phyloP scores from a whole-genome alignment of 1,140 invertebrate genomes.

The Dendrolimus kikuchii region DNA sequence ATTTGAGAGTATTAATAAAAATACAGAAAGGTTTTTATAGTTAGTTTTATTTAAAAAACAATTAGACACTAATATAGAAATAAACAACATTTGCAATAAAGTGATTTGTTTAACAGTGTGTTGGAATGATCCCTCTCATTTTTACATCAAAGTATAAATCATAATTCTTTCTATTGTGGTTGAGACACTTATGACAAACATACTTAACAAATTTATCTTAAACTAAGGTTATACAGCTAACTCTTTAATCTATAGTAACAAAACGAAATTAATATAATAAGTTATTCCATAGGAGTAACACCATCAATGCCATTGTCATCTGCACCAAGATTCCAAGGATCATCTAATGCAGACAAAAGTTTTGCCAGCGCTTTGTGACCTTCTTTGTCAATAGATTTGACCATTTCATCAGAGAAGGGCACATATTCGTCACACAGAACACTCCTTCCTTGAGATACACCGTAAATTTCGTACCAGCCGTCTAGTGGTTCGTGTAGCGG shows the following conservation, averaged over 20 bases:
- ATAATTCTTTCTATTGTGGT: no score
- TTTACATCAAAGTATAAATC: no score
- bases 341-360: slow-evolving; percentile 52
- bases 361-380: slow-evolving; percentile 60
- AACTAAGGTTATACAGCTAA: no score
- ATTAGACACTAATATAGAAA: no score
- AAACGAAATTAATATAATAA: neutral
- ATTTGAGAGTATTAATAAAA: no score
- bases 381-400: slow-evolving; percentile 59
- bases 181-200: no score
- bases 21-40: no score
- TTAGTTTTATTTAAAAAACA: no score
- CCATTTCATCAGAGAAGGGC: slow-evolving; percentile 47
- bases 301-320: slow-evolving; percentile 32
- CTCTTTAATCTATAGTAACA: neutral
- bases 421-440: slow-evolving; percentile 67
- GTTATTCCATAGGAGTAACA: slow-evolving; percentile 45
- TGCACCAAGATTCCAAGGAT: slow-evolving; percentile 66
- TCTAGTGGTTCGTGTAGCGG: slow-evolving; percentile 54
- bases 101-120: no score
- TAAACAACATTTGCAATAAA: no score
- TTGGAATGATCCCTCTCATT: no score
- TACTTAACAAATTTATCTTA: no score
- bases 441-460: slow-evolving; percentile 57
- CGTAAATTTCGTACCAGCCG: slow-evolving; percentile 65